A percentile compares a stretch with the other conserved stretches of the same genome.
Conservation (phyloP, 1,140 invertebrate genomes). For the Brachionus manjavacas region DNA sequence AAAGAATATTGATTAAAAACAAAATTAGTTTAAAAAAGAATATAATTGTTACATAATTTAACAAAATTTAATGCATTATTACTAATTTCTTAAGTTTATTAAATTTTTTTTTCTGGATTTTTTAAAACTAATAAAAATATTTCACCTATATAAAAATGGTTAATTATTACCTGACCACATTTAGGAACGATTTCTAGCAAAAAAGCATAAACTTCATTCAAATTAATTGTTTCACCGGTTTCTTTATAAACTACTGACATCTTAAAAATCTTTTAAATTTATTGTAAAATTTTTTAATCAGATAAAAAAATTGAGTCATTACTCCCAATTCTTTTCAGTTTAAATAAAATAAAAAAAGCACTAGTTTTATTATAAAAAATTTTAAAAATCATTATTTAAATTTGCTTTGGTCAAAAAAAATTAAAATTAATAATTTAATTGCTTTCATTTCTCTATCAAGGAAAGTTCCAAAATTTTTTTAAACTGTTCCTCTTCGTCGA, state of each 20-base stretch:
- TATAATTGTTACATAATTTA: no score
- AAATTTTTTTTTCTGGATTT: no score
- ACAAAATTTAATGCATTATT: no score
- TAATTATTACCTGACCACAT: slow-evolving; percentile 9
- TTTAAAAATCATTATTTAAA: neutral
- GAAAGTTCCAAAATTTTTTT: slow-evolving; percentile 37
- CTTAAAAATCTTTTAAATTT: neutral
- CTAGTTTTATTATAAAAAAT: neutral
- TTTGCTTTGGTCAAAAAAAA: slow-evolving; percentile 1
- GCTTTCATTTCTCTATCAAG: neutral
- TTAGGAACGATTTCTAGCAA: slow-evolving; percentile 39
- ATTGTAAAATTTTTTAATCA: neutral
- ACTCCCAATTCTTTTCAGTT: neutral
- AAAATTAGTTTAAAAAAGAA: no score
- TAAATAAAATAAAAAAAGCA: neutral
- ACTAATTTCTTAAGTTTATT: no score
- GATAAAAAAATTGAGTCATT: neutral
- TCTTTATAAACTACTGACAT: neutral
- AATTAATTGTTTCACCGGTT: slow-evolving; percentile 22
- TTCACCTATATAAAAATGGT: neutral
- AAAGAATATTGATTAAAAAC: no score
- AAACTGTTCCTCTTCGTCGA: slow-evolving; percentile 35
- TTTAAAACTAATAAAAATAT: no score
- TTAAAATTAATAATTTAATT: neutral
- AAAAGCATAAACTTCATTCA: slow-evolving; percentile 15